Evolutionary conservation across 1,140 invertebrate species (phyloP).

Genomic region (Eriosoma lanigerum): DNA sequence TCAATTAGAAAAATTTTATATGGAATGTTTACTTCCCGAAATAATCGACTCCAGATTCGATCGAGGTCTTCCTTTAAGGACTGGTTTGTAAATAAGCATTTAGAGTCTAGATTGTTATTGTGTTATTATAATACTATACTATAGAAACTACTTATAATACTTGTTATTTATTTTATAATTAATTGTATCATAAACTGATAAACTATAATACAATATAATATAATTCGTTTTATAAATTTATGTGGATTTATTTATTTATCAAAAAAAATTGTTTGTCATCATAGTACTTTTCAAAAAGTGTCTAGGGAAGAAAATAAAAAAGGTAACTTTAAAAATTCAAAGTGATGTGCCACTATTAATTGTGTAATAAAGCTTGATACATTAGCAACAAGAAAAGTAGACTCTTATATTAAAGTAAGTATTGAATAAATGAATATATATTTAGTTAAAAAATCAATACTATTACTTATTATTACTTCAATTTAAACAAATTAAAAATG

Average conservation of each 20-base stretch:
- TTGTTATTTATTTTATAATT: no score
- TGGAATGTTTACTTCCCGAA: background rate
- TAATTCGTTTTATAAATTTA: no score
- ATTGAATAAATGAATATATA: background rate
- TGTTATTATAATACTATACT: no score
- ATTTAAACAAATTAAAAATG: background rate
- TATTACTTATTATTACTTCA: no score
- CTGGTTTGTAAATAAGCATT: background rate
- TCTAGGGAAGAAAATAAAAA: background rate
- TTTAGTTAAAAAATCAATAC: no score
- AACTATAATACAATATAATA: no score
- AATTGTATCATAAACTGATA: no score
- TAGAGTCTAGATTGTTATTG: no score
- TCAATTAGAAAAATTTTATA: background rate
- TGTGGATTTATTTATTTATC: no score
- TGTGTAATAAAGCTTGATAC: background rate
- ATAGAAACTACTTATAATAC: no score
- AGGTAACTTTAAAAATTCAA: background rate
- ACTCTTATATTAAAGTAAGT: background rate
- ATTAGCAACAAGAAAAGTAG: background rate
- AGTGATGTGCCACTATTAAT: background rate
- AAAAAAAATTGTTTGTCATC: no score
- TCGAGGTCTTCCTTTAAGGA: background rate
- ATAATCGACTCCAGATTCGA: background rate
- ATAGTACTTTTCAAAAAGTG: no score